A percentile compares a stretch with the other conserved stretches of the same genome.
Evolutionary conservation across 30 jellyfish, hydroid and myxozoan genomes (phyloP).

Genomic region (Aurelia aurita): DNA sequence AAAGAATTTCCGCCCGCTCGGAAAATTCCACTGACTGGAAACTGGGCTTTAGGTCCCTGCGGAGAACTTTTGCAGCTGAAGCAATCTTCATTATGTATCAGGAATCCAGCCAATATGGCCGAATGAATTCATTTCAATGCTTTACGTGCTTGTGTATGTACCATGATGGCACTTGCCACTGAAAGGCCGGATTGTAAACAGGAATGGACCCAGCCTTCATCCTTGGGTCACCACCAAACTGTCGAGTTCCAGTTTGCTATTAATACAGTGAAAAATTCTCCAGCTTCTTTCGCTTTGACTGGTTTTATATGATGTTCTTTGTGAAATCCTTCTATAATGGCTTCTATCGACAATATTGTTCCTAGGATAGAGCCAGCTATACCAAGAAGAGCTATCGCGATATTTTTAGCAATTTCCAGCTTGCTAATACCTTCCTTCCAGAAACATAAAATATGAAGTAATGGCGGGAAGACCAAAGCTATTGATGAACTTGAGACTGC

Average conservation of each 20-base stretch:
- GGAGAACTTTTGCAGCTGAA: too few species aligned
- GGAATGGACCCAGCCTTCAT: too few species aligned
- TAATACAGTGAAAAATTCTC: conserved; percentile 78
- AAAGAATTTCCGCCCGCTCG: too few species aligned
- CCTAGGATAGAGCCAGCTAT: conserved; percentile 96
- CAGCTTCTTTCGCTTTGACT: conserved; percentile 73
- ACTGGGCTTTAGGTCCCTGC: too few species aligned
- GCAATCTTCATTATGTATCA: too few species aligned
- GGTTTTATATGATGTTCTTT: conserved; percentile 72
- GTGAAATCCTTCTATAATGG: conserved; percentile 92
- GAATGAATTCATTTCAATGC: too few species aligned
- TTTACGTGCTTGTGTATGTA: too few species aligned
- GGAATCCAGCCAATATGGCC: too few species aligned
- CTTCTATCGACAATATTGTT: conserved; percentile 82
- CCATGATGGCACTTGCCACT: too few species aligned
- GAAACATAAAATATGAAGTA: conserved; percentile 90
- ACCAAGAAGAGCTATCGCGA: conserved; percentile 86
- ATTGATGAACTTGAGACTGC: conserved; percentile 98
- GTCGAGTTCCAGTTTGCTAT: conserved; percentile 60
- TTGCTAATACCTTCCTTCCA: conserved; percentile 92
- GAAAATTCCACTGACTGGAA: too few species aligned
- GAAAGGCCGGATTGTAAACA: too few species aligned
- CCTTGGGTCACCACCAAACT: conserved; percentile 53
- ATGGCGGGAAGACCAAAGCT: conserved; percentile 97
- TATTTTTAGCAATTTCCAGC: conserved; percentile 79